These are phyloP conservation scores for Eira barbara DNA, from an alignment of 2,113 vertebrate genomes.

Conservation along the genomic window DNA sequence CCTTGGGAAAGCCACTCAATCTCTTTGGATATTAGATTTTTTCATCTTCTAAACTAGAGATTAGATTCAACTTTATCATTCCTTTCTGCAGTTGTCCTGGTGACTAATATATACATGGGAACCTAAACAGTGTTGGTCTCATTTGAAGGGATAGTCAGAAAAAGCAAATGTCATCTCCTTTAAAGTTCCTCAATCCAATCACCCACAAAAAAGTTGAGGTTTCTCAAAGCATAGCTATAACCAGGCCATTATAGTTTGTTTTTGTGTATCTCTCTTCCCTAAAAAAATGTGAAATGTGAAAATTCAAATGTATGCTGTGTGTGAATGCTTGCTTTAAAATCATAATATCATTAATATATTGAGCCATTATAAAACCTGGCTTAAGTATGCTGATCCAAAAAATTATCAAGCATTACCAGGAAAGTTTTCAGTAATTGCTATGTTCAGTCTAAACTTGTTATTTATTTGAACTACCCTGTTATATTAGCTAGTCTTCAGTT, in stretches of 20 bases:
- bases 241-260: neutral
- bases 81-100: neutral
- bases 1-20: neutral
- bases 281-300: neutral
- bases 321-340: neutral
- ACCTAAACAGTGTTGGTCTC: neutral
- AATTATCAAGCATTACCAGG: neutral
- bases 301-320: neutral
- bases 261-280: neutral
- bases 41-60: neutral
- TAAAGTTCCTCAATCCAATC: neutral
- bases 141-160: neutral
- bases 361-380: neutral
- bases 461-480: neutral
- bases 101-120: neutral
- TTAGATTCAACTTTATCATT: neutral
- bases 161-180: neutral
- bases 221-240: neutral
- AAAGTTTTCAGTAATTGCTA: neutral
- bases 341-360: neutral
- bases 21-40: neutral
- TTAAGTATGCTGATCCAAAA: neutral
- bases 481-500: neutral
- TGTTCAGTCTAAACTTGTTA: neutral
- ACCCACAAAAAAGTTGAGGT: neutral